phyloP scores from a whole-genome alignment of 37 sponge, comb jelly and placozoan species.

The Ianthella basta region DNA sequence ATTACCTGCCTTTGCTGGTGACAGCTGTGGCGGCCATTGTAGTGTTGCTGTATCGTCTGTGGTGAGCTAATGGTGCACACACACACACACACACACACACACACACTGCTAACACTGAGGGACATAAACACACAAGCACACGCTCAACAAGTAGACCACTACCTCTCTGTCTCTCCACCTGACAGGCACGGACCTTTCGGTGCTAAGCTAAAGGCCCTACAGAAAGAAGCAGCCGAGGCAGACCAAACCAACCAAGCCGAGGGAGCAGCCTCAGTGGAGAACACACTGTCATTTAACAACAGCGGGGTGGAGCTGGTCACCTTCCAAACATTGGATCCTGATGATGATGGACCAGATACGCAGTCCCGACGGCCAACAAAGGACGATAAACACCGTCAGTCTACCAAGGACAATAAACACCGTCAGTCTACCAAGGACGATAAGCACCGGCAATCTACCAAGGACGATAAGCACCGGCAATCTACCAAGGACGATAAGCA shows the following conservation, averaged over 20 bases:
- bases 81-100: slow-evolving; percentile 33
- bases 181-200: slow-evolving; percentile 24
- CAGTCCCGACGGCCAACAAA: too few species aligned
- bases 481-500: too few species aligned
- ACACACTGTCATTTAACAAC: too few species aligned
- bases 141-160: too few species aligned
- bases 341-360: not conserved
- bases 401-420: too few species aligned
- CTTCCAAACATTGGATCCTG: not conserved
- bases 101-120: not conserved
- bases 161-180: too few species aligned
- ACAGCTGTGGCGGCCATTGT: not conserved
- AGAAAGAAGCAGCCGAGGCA: not conserved
- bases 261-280: not conserved
- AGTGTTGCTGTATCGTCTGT: slow-evolving; percentile 4
- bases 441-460: too few species aligned
- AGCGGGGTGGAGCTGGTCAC: slow-evolving; percentile 6
- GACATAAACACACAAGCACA: too few species aligned
- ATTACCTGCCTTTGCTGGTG: slow-evolving; percentile 50
- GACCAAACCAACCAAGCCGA: not conserved
- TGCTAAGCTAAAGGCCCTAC: slow-evolving; percentile 3
- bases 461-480: too few species aligned
- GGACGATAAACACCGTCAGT: too few species aligned
- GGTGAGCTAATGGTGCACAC: not conserved
- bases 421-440: too few species aligned